A percentile compares a stretch with the other conserved stretches of the same genome.
Conservation (phyloP, 2,888 invertebrate genomes). For the Steromphala cineraria region DNA sequence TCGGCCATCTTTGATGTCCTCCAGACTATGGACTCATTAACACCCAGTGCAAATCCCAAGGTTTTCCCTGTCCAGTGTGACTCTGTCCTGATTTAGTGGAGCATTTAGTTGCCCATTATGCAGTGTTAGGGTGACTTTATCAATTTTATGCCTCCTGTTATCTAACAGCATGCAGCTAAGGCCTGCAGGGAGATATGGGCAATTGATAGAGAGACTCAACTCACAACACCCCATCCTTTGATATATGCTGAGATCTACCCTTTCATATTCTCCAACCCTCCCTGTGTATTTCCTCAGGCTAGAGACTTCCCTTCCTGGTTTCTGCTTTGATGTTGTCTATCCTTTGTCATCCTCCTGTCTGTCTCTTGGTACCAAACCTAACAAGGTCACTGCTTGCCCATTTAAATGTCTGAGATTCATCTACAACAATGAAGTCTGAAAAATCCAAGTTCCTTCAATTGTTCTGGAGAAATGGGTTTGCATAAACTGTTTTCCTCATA, state of each 20-base stretch:
- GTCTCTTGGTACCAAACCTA: no score
- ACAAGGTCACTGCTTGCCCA: no score
- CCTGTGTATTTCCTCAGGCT: background rate
- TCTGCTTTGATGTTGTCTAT: no score
- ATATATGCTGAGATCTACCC: constrained; percentile 7
- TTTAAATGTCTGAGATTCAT: no score
- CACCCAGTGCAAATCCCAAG: background rate
- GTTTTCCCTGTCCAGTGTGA: background rate
- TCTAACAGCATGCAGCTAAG: background rate
- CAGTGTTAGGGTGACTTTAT: constrained; percentile 5
- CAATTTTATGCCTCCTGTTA: constrained; percentile 6
- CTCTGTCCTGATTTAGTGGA: constrained; percentile 4
- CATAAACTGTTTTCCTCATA: no score
- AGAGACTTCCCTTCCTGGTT: no score
- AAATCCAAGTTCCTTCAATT: no score
- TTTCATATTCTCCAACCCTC: background rate
- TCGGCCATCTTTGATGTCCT: background rate
- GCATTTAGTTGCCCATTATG: constrained; percentile 5
- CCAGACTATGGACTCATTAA: background rate
- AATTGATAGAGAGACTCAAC: constrained; percentile 1
- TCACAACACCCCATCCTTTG: background rate
- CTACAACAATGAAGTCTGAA: no score
- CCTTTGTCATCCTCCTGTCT: no score
- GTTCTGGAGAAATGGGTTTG: no score
- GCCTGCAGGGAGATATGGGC: constrained; percentile 11